Evolutionary conservation across 2,888 invertebrate genomes (phyloP).

Genomic region (Euplagia quadripunctaria): DNA sequence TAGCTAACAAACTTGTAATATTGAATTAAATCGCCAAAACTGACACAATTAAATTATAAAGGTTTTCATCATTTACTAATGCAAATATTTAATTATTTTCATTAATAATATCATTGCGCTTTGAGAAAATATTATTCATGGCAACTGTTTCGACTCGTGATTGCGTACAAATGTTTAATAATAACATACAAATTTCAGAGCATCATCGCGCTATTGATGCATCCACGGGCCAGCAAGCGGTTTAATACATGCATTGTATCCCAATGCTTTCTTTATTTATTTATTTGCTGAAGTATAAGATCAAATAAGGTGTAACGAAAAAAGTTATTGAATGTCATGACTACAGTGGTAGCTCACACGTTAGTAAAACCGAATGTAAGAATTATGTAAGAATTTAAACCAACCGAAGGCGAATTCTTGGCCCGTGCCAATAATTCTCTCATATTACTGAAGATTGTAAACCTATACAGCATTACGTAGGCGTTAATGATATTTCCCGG

Average conservation of each 20-base stretch:
- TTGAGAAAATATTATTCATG: neutral
- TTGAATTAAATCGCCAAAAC: constrained; percentile 55
- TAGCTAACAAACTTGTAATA: constrained; percentile 50
- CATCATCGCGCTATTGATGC: neutral
- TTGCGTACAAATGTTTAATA: neutral
- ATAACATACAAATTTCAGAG: neutral
- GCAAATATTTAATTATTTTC: constrained; percentile 26
- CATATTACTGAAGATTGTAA: too few species aligned
- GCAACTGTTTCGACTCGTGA: neutral
- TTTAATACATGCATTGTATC: neutral
- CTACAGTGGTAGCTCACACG: too few species aligned
- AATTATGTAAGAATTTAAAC: too few species aligned
- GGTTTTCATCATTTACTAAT: constrained; percentile 58
- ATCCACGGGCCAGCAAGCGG: neutral
- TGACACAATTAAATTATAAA: constrained; percentile 64
- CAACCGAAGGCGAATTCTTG: too few species aligned
- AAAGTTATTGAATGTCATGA: too few species aligned
- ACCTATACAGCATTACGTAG: too few species aligned
- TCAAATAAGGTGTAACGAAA: too few species aligned
- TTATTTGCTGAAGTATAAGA: too few species aligned
- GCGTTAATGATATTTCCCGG: too few species aligned
- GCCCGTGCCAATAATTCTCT: too few species aligned
- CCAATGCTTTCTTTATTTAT: neutral
- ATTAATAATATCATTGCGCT: neutral
- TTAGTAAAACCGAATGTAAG: too few species aligned